Evolutionary conservation across 2,113 vertebrate genomes (phyloP).

Genomic region (Atractosteus spatula): DNA sequence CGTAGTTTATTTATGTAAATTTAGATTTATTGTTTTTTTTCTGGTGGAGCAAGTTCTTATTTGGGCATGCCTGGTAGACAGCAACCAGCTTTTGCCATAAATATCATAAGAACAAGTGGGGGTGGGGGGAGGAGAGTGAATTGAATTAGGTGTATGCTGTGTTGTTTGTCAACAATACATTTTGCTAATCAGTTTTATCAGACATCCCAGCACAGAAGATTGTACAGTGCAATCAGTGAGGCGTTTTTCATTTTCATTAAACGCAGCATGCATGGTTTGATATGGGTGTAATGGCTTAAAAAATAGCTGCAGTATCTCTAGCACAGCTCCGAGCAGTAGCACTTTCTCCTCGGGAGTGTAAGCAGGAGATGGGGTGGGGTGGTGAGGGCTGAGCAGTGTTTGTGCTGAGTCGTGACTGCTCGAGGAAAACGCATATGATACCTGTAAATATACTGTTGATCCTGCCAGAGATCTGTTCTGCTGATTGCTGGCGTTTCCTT

Average conservation of each 20-base stretch:
- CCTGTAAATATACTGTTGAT: not conserved
- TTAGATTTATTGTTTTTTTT: too few relatives aligned
- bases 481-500: not conserved
- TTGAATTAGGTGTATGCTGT: too few relatives aligned
- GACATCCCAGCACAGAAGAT: not conserved
- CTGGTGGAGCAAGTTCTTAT: too few relatives aligned
- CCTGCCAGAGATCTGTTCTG: not conserved
- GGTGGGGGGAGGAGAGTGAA: too few relatives aligned
- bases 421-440: not conserved
- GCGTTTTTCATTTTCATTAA: not conserved
- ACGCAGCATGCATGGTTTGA: not conserved
- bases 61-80: too few relatives aligned
- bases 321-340: not conserved
- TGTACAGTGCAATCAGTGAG: not conserved
- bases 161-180: too few relatives aligned
- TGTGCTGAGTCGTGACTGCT: not conserved
- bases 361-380: not conserved
- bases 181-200: not conserved
- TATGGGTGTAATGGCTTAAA: not conserved
- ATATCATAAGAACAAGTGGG: too few relatives aligned
- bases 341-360: not conserved
- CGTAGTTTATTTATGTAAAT: too few relatives aligned
- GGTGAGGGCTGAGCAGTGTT: too few relatives aligned
- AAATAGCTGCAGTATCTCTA: not conserved
- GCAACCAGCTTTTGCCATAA: too few relatives aligned